Percentiles rank a stretch among this genome's conserved stretches.
Conservation (phyloP, 2,797 vertebrate genomes). For the Darevskia mixta region DNA sequence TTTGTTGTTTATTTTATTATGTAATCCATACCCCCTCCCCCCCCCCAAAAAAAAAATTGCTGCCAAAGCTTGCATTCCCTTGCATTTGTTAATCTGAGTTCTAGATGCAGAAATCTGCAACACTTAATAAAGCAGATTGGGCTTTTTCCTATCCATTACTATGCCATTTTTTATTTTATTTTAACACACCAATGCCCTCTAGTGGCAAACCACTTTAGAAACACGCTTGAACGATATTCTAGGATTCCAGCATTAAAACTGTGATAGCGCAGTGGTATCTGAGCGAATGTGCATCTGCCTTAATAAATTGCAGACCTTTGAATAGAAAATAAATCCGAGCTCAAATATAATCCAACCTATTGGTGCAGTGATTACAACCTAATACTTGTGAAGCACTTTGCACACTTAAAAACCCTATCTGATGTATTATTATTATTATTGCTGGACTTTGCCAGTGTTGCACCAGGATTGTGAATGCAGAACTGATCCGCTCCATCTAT, state of each 20-base stretch:
- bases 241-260: background rate
- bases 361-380: background rate
- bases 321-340: background rate
- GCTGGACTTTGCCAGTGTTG: background rate
- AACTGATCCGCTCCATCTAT: background rate
- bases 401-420: background rate
- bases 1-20: background rate
- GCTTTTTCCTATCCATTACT: background rate
- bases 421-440: background rate
- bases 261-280: background rate
- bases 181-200: conserved; percentile 19
- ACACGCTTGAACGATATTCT: background rate
- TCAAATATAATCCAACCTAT: background rate
- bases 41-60: background rate
- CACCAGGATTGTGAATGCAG: background rate
- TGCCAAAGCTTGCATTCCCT: background rate
- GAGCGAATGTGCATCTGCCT: background rate
- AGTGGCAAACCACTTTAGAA: conserved; percentile 21
- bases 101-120: background rate
- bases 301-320: background rate
- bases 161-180: too few species aligned
- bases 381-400: background rate
- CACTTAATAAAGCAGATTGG: background rate
- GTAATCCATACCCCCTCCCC: background rate
- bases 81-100: background rate